Percentiles rank a stretch among this genome's conserved stretches.
phyloP scores from a whole-genome alignment of 37 sponge, comb jelly and placozoan species.

The Bolinopsis microptera region DNA sequence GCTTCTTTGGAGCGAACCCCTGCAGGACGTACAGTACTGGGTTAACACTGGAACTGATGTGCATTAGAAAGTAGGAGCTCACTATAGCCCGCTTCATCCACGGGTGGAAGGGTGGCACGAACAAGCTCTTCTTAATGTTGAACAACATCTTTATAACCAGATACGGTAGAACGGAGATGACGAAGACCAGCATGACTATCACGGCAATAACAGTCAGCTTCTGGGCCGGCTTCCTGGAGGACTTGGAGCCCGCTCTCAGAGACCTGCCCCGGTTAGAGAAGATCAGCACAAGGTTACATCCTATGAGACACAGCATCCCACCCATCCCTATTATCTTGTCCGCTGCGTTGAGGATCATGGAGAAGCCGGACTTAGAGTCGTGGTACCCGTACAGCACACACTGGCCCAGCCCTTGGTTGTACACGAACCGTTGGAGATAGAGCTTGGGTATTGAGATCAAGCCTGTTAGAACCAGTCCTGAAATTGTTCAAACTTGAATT shows the following conservation, averaged over 20 bases:
- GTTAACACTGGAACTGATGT: slow-evolving; percentile 15
- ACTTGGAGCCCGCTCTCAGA: not conserved
- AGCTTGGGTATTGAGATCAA: slow-evolving; percentile 39
- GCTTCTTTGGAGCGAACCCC: not conserved
- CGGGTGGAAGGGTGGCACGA: not conserved
- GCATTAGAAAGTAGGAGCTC: slow-evolving; percentile 54
- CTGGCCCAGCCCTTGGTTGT: slow-evolving; percentile 9
- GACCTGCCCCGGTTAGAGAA: not conserved
- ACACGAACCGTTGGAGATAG: slow-evolving; percentile 4
- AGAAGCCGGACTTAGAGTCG: not conserved
- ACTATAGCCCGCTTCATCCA: not conserved
- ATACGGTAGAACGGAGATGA: slow-evolving; percentile 20
- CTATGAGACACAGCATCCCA: not conserved
- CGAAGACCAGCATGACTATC: slow-evolving; percentile 43
- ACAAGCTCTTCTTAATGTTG: not conserved
- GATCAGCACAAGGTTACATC: slow-evolving; percentile 4
- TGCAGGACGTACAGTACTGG: slow-evolving; percentile 46
- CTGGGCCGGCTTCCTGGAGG: not conserved
- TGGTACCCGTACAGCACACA: slow-evolving; percentile 32
- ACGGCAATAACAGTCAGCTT: slow-evolving; percentile 41
- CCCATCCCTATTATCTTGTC: slow-evolving; percentile 37
- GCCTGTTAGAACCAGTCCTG: slow-evolving; percentile 4
- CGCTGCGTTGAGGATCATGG: slow-evolving; percentile 17
- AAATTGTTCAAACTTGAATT: not conserved
- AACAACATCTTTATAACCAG: slow-evolving; percentile 3